These are phyloP conservation scores for Magallana angulata DNA, from an alignment of 1,140 invertebrate genomes.

Conservation along the genomic window DNA sequence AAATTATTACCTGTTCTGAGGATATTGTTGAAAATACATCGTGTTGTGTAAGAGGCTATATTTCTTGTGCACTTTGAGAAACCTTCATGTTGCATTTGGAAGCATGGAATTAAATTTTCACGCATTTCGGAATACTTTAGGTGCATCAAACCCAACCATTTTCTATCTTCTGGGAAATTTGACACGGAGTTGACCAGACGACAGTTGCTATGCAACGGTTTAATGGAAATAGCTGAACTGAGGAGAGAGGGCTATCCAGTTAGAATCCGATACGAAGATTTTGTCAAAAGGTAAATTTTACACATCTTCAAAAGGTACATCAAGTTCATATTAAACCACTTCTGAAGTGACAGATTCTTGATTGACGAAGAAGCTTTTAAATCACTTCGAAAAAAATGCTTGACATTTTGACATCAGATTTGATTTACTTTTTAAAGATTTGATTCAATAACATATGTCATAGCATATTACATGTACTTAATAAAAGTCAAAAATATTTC, in stretches of 20 bases:
- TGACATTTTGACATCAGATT: not conserved
- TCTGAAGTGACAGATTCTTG: not conserved
- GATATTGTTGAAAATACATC: not conserved
- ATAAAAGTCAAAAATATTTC: no score
- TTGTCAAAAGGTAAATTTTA: conserved; percentile 62
- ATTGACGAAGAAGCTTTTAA: not conserved
- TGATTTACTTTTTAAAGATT: not conserved
- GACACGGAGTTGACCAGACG: conserved; percentile 86
- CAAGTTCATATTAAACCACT: not conserved
- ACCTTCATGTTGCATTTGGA: not conserved
- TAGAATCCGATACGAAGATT: conserved; percentile 71
- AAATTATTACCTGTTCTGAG: not conserved
- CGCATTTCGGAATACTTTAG: conserved; percentile 44
- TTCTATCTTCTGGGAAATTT: conserved; percentile 84
- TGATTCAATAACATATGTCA: not conserved
- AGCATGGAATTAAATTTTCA: not conserved
- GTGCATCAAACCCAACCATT: conserved; percentile 90
- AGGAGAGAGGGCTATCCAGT: conserved; percentile 71
- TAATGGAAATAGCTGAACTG: conserved; percentile 72
- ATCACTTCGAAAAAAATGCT: not conserved
- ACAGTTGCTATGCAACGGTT: conserved; percentile 83
- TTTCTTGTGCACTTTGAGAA: not conserved
- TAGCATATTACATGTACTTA: no score
- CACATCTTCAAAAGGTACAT: not conserved
- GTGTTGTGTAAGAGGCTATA: not conserved